Evolutionary conservation across 2,113 vertebrate species (phyloP), one percentile per base, ranked within the genome.

Genomic region (Misgurnus anguillicaudatus): DNA sequence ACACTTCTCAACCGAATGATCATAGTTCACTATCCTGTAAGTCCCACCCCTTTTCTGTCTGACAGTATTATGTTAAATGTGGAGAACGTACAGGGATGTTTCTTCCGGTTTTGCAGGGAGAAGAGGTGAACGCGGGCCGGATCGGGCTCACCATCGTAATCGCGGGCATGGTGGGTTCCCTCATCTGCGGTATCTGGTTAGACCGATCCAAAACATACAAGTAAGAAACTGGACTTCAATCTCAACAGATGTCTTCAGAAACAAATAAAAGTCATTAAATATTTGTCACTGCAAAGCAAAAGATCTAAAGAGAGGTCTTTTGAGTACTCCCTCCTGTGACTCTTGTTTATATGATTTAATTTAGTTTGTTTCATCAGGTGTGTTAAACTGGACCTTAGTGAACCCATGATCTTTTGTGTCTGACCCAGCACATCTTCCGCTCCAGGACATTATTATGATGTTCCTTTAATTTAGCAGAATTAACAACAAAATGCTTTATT

Each of bases 141-240:
- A 98, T 98, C 24, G 98, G 98, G 53, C 92, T 99, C 85, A 98
- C 96, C 75, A 95, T 99, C 51, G 36, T 99, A 78, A 87, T 98
- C 3, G 89, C 96, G 0, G 97, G 98, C 47, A 98, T 99, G 95
- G 84, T 78, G 36, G 97, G 97, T 8, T 96, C 97, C 4, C 89
- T 99, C 78, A 90, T 98, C 86, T 94, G 96, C 19, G 98, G 98
- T 65, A 85, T 99, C 89, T 99, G 98, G 96, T 91, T 99, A 89
- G 98, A 99, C 88, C 95, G 87, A 90, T 95, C 95, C 67, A 98
- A 98, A 93, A 94, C 94, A 7, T 99, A 97, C 94, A 99, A 96
- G 97, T 99, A 94, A 95, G 94, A 80, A 24, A 5, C 10, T 45
- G 31, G 31, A 71, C 9, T 55, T 71, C n/a, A 17, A 64, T 64